Base-by-base conservation (phyloP, 2,888 invertebrate species). In the Standfussiana lucernea region DNA sequence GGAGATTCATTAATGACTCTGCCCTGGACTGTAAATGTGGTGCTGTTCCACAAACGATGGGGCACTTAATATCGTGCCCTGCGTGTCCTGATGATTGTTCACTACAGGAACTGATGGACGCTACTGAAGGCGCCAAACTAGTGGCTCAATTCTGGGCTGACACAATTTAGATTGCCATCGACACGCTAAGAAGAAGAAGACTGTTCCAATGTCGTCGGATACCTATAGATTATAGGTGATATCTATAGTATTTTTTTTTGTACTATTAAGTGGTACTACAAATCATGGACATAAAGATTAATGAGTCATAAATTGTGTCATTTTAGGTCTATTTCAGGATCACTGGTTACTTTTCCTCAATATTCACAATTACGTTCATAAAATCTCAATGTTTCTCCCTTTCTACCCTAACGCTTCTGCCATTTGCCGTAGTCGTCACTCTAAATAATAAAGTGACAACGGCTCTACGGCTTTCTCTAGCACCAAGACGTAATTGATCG, bases 401-500 rank as follows among this genome's bases (percentile, higher is more conserved):
- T 42, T n/a, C 24, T 1, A 10, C 10, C 11, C 4, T 13, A 50
- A 32, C 50, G 50, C 72, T 71, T 65, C 28, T 71, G 53, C 42
- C 62, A 56, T 69, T 61, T 71, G 37, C 67, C 37, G 13, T 32
- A 6, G 61, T 71, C 53, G 42, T 72, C 64, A 65, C 50, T 72
- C 24, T 42, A 56, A 83, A 74, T 68, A 88, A 73, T 82, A 82
- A 84, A 87, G 80, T 75, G 72, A 83, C 72, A 76, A 75, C 64
- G 37, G 37, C 76, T 71, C 83, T n/a, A 72, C n/a, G 21, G 62
- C 47, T 77, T 62, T 82, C 85, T 56, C 40, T 45, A 83, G 84
- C 42, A 68, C 35, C 66, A 86, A 28, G 66, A 72, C 61, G 72
- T 82, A 88, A 89, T 84, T 82, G 80, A 86, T 88, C 89, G 90